Percentiles rank a stretch among this genome's conserved stretches.
Conservation (phyloP, 2,888 invertebrate genomes). For the Tetragonisca angustula region DNA sequence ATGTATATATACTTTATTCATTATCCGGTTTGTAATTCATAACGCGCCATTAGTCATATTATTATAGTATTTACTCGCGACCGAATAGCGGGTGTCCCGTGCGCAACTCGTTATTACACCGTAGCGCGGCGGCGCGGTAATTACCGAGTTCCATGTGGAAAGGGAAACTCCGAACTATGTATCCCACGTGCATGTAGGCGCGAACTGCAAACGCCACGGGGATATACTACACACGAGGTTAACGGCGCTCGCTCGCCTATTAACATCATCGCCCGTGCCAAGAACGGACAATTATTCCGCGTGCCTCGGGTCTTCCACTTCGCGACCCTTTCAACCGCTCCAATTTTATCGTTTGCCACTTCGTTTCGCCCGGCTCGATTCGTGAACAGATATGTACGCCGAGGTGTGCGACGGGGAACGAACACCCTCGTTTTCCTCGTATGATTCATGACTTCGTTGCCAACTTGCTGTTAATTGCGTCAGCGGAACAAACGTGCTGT, state of each 20-base stretch:
- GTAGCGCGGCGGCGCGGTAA: conserved; percentile 58
- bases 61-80: conserved; percentile 71
- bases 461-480: no score
- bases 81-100: conserved; percentile 65
- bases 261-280: conserved; percentile 29
- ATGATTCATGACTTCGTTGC: no score
- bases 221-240: conserved; percentile 9
- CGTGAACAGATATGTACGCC: no score
- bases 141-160: conserved; percentile 61
- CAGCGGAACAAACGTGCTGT: no score
- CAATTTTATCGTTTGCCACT: conserved; percentile 33
- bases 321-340: conserved; percentile 5
- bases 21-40: conserved; percentile 71
- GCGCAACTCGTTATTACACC: conserved; percentile 66
- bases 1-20: conserved; percentile 64
- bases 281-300: conserved; percentile 20
- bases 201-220: conserved; percentile 25
- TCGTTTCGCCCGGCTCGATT: conserved; percentile 10
- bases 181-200: conserved; percentile 31
- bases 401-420: no score
- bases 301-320: not conserved
- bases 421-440: no score
- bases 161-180: conserved; percentile 58
- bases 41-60: conserved; percentile 69
- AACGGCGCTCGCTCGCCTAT: conserved; percentile 5